Percentiles rank a stretch among this genome's conserved stretches.
Evolutionary conservation across 2,113 vertebrate species (phyloP).

Genomic region (Parus major): DNA sequence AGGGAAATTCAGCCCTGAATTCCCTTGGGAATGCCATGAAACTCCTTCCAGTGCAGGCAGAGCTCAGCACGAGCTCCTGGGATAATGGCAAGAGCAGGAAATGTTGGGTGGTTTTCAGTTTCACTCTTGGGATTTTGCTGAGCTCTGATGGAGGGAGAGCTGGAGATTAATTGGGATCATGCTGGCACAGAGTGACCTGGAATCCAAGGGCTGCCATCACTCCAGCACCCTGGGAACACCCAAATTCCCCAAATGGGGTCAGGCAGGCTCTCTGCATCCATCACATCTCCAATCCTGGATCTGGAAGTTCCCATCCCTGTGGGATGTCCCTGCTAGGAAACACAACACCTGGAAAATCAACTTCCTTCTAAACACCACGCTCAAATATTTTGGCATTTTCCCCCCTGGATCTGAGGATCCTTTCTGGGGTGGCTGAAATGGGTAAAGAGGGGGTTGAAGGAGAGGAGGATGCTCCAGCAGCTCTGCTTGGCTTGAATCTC

Average conservation of each 20-base stretch:
- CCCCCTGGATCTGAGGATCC: neutral
- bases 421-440: neutral
- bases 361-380: neutral
- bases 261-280: neutral
- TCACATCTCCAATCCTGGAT: accelerated
- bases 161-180: neutral
- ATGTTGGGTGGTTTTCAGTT: neutral
- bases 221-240: neutral
- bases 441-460: neutral
- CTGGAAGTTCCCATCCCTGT: neutral
- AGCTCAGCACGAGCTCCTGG: neutral
- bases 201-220: neutral
- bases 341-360: neutral
- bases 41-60: neutral
- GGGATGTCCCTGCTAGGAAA: neutral
- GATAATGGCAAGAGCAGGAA: accelerated
- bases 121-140: neutral
- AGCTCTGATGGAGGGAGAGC: neutral
- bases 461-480: neutral
- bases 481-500: neutral
- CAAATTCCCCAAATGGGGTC: neutral
- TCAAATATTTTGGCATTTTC: neutral
- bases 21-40: neutral
- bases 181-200: neutral
- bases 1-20: neutral